phyloP scores from a whole-genome alignment of 2,888 invertebrate species.

The Corythucha ciliata region DNA sequence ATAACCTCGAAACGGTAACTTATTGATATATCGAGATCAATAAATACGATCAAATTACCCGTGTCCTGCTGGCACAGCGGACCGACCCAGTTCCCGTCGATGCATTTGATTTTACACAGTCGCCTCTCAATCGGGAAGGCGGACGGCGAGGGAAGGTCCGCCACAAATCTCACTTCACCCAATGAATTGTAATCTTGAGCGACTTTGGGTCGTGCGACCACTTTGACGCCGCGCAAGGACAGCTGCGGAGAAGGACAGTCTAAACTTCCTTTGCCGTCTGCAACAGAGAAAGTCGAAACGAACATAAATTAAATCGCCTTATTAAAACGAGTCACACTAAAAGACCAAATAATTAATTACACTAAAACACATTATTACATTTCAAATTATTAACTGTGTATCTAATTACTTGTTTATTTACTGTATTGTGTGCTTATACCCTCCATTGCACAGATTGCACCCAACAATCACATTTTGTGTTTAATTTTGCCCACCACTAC shows the following conservation, averaged over 20 bases:
- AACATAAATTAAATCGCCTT: background rate
- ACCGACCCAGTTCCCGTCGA: conserved; percentile 76
- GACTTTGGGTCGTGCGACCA: conserved; percentile 38
- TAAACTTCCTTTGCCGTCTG: conserved; percentile 26
- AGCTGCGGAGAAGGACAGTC: conserved; percentile 44
- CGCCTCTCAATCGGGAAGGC: conserved; percentile 47
- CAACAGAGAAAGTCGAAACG: conserved; percentile 10
- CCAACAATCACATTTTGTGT: no score
- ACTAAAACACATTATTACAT: no score
- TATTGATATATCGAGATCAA: background rate
- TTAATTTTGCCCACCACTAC: no score
- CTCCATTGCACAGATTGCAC: no score
- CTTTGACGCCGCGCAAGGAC: conserved; percentile 43
- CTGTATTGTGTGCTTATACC: no score
- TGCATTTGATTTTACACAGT: conserved; percentile 74
- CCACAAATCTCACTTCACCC: conserved; percentile 61
- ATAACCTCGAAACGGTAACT: no score
- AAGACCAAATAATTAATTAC: no score
- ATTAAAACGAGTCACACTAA: background rate
- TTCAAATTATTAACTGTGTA: no score
- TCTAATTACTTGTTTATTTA: no score
- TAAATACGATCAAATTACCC: conserved; percentile 47
- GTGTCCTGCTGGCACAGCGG: conserved; percentile 66
- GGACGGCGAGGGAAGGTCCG: conserved; percentile 55
- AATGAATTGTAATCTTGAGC: conserved; percentile 42